These are phyloP conservation scores for Scaptodrosophila lebanonensis DNA, from an alignment of 1,140 invertebrate species.

Conservation along the genomic window DNA sequence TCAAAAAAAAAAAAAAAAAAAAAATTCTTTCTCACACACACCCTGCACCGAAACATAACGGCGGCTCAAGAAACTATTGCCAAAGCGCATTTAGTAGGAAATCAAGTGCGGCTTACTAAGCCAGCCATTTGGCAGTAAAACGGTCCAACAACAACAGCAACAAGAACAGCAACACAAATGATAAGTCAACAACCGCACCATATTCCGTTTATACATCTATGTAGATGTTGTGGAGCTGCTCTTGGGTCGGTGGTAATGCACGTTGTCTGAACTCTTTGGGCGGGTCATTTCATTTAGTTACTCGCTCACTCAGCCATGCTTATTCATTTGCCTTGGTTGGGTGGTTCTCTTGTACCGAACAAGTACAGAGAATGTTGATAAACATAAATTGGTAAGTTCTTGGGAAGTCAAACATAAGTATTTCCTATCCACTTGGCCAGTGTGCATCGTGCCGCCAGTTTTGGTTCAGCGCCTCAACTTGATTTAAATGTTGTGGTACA, in stretches of 20 bases:
- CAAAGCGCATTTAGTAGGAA: conserved; percentile 41
- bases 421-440: conserved; percentile 6
- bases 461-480: conserved; percentile 51
- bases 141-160: not conserved
- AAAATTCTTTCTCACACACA: conserved; percentile 27
- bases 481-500: no score
- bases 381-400: conserved; percentile 58
- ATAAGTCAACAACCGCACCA: not conserved
- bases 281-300: conserved; percentile 41
- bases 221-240: not conserved
- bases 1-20: not conserved
- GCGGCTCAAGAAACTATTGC: conserved; percentile 40
- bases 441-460: not conserved
- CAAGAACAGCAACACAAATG: not conserved
- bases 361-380: conserved; percentile 31
- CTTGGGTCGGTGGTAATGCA: conserved; percentile 35
- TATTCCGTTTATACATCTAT: not conserved
- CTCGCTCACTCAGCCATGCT: conserved; percentile 30
- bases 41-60: conserved; percentile 31
- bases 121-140: conserved; percentile 59
- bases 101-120: conserved; percentile 30
- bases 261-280: conserved; percentile 55
- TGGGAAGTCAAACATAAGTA: conserved; percentile 54
- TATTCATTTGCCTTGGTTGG: conserved; percentile 12
- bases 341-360: not conserved